Evolutionary conservation across 2,113 vertebrate genomes (phyloP), one percentile per base, ranked within the genome.

Genomic region (Labeo catla): DNA sequence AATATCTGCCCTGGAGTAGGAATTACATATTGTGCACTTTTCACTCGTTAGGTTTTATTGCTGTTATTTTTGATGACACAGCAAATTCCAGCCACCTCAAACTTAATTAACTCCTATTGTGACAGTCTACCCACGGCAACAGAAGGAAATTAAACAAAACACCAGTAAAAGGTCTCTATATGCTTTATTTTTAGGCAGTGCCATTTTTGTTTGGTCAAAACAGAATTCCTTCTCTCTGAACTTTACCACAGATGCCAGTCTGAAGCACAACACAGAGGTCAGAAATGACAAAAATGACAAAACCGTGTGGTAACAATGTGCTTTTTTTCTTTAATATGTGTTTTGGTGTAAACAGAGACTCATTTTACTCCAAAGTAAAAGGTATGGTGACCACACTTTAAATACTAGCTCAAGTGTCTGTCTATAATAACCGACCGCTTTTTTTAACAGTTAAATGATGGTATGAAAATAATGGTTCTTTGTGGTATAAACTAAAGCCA

Each of bases 391-490:
- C 84, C 49, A 59, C 89, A 73, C 61, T 89, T 81, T 87, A 88
- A 92, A 92, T 90, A 68, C 90, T 87, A 86, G 52, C 86, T 83
- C 84, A 88, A 76, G 54, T 89, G 87, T 91, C 87, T 92, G 90
- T 84, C 89, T 83, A 86, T 76, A 86, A 83, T 87, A 87, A 4
- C 36, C 84, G 80, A 89, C 90, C 85, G 84, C 84, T 83, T 78
- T 39, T 73, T 89, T 85, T 81, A 76, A 65, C 90, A 86, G 82
- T 72, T 84, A 90, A 88, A 81, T n/a, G 45, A 82, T 84, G 86
- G 84, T 90, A 88, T 90, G 83, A 91, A 89, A 91, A 91, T 84
- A 88, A 81, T 19, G 23, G 34, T 83, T 84, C 45, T n/a, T 52
- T 36, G 16, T 59, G 52, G 86, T 80, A 88, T 87, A 84, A 83